Evolutionary conservation across 2,113 vertebrate genomes (phyloP).

Genomic region (Peromyscus maniculatus): DNA sequence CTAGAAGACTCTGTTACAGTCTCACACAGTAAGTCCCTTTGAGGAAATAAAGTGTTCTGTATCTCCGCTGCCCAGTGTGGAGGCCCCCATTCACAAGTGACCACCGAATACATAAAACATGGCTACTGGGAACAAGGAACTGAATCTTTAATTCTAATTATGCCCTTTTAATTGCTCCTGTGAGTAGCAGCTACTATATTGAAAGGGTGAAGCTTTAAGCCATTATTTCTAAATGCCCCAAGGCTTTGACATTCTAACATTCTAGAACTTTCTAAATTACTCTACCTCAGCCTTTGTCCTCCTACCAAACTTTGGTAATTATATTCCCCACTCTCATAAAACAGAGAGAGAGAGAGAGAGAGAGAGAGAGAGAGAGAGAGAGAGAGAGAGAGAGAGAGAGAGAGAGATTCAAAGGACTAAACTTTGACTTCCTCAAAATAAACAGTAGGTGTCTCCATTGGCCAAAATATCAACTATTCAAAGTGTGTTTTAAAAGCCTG

Average conservation of each 20-base stretch:
- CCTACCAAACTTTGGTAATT: neutral
- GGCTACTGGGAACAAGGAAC: neutral
- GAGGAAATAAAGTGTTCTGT: neutral
- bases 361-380: neutral
- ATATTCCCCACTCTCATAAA: neutral
- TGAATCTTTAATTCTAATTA: neutral
- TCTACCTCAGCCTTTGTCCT: neutral
- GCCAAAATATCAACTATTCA: neutral
- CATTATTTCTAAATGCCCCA: neutral
- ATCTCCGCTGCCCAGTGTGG: neutral
- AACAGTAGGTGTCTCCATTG: constrained; percentile 69
- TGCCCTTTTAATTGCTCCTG: neutral
- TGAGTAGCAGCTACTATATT: neutral
- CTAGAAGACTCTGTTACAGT: neutral
- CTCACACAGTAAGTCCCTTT: neutral
- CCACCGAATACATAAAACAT: neutral
- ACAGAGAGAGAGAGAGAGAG: neutral
- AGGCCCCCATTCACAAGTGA: no score
- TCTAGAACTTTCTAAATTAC: neutral
- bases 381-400: neutral
- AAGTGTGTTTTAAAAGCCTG: neutral
- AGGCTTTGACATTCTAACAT: neutral
- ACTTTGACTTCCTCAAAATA: constrained; percentile 28
- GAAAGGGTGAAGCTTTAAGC: neutral
- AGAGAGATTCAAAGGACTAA: neutral